Evolutionary conservation across 2,113 vertebrate species (phyloP).

Genomic region (Orthonyx spaldingii): DNA sequence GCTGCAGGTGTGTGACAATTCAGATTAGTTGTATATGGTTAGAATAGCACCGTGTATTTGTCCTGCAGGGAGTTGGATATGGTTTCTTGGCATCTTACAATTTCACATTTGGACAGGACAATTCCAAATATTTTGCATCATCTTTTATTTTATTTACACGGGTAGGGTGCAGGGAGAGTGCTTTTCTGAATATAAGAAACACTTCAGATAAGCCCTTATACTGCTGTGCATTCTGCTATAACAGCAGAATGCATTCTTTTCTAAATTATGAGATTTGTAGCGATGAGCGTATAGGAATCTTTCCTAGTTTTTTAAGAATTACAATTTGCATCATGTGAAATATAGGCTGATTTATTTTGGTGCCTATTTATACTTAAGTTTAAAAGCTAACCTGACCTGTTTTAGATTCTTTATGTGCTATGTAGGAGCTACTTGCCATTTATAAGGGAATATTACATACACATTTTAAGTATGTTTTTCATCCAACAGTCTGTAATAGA

Average conservation of each 20-base stretch:
- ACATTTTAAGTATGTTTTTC: neutral
- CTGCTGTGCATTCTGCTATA: neutral
- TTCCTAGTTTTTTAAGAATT: neutral
- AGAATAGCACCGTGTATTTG: neutral
- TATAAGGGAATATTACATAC: neutral
- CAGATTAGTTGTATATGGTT: neutral
- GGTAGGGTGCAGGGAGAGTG: neutral
- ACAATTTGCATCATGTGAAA: neutral
- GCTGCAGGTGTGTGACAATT: slow-evolving; percentile 4
- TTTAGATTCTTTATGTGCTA: neutral
- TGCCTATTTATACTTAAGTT: neutral
- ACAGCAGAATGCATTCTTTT: neutral
- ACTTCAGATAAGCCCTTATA: neutral
- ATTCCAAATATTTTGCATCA: neutral
- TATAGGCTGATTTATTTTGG: neutral
- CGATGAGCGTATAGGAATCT: neutral
- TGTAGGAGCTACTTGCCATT: neutral
- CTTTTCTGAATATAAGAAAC: neutral
- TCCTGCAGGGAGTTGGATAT: neutral
- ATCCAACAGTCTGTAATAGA: neutral
- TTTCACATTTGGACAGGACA: neutral
- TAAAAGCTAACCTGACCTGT: neutral
- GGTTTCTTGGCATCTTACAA: neutral
- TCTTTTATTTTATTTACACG: neutral
- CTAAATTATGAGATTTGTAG: neutral